Conservation (phyloP, 2,888 invertebrate species). For the Ptycholaimellus sp. region DNA sequence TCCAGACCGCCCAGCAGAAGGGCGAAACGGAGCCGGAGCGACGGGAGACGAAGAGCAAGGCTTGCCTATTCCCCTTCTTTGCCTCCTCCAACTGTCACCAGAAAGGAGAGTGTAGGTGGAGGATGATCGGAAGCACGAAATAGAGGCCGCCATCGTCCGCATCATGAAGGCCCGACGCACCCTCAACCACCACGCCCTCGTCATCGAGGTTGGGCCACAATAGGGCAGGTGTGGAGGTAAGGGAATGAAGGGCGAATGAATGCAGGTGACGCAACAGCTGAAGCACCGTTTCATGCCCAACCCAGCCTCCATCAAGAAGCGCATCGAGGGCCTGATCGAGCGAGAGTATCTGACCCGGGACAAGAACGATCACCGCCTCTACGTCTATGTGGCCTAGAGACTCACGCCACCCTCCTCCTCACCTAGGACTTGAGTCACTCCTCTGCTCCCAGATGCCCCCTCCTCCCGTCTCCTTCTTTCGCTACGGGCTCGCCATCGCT, state of each 20-base stretch:
- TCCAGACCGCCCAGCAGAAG: slow-evolving; percentile 50
- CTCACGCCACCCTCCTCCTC: too few species aligned
- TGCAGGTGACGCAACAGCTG: slow-evolving; percentile 62
- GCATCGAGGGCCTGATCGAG: slow-evolving; percentile 96
- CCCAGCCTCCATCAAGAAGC: slow-evolving; percentile 90
- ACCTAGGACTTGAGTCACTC: too few species aligned
- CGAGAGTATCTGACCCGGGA: slow-evolving; percentile 92
- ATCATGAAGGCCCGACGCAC: slow-evolving; percentile 96
- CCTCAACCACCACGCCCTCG: slow-evolving; percentile 60
- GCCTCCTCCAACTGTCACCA: too few species aligned
- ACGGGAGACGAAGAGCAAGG: slow-evolving; percentile 77
- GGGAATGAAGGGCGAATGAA: not conserved
- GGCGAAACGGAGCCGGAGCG: slow-evolving; percentile 98
- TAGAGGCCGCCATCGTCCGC: slow-evolving; percentile 92
- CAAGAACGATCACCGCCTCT: slow-evolving; percentile 51
- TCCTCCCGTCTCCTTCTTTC: too few species aligned
- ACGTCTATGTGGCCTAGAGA: slow-evolving; percentile 17
- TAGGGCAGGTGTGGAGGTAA: too few species aligned
- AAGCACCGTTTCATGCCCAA: slow-evolving; percentile 88
- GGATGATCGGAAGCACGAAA: slow-evolving; percentile 95
- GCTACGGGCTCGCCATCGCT: too few species aligned
- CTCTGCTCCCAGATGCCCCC: too few species aligned
- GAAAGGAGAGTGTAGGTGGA: too few species aligned
- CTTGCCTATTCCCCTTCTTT: too few species aligned
- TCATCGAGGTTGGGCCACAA: slow-evolving; percentile 50